Evolutionary conservation across 2,113 vertebrate genomes (phyloP), one percentile per base, ranked within the genome.

Genomic region (Brachirus orientalis): DNA sequence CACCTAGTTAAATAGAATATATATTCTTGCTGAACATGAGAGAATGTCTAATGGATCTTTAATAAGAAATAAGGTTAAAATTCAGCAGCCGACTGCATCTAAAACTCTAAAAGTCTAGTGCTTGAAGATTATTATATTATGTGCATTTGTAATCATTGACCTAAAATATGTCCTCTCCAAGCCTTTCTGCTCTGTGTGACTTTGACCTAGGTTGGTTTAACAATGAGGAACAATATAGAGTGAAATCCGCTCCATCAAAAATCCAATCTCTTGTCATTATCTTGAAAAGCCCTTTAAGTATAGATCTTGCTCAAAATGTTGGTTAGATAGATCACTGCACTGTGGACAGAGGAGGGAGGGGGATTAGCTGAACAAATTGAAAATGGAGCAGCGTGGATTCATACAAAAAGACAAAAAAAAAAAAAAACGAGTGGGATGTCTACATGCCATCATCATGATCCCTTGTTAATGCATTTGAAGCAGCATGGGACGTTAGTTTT

Each of bases 321-420:
- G 56, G 55, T 50, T 11, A 8, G 7, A 35, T 13, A 10, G 43
- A 45, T 71, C 60, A 19, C 54, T 62, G 50, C 56, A 20, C 54
- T 11, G 61, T n/a, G 46, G 37, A 58, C 66, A 68, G 68, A 46
- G 50, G 61, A 59, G 1, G 7, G 61, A 58, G 52, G 1, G 10
- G 74, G 62, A 74, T 74, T 63, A 75, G 57, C 17, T 55, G 48
- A 71, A 56, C 45, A 83, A 76, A 78, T 62, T 63, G 56, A 80
- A 76, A 68, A 57, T 47, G 45, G 52, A 77, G 73, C 50, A 68
- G 63, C 84, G 46, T 63, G 9, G 35, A 77, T 80, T 78, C 51
- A 70, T 58, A 77, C 64, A 8, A n/a, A 70, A 48, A 63, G 45
- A 36, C 2, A 6, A 10, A 35, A 12, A 57, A 20, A 60, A 7